Base-by-base conservation (phyloP, 2,888 invertebrate species). In the Formica aserva region DNA sequence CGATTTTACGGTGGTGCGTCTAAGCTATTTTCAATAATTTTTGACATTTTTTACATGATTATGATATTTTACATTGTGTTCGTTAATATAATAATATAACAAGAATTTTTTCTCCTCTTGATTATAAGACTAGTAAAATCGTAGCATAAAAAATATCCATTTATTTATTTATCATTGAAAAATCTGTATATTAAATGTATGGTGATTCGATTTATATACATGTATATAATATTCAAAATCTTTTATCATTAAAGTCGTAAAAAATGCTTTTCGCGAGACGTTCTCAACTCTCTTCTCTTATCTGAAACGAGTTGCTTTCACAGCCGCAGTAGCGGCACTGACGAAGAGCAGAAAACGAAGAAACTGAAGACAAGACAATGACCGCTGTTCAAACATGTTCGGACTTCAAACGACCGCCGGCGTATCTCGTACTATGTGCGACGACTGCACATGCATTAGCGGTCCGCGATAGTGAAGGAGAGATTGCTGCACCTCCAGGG, bases 211-310 rank as follows among this genome's bases (percentile, higher is more conserved):
- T 60, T 41, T n/a, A 15, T 32, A 52, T n/a, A n/a, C 8, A 52
- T 15, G 41, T n/a, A n/a, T 52, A 6, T 18, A 48, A 52, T 15
- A 32, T 45, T 45, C 18, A 18, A 63, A 48, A 26, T 2, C 67
- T 86, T 88, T 81, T 84, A 86, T 90, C 90, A 86, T 85, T 86
- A 86, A 86, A 66, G 88, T 91, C 91, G 89, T 93, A 92, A 93
- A 89, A 92, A 92, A 92, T 92, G 90, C 92, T 92, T 92, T 93
- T 92, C 91, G 91, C 92, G 90, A 88, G 84, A 85, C n/a, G n/a
- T 84, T 89, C 85, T 89, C 88, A 88, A 88, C 80, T 87, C 85
- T 87, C 52, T 85, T 76, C 87, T 90, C 88, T 90, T 90, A 90
- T 90, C 90, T 89, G 86, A 90, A 84, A 87, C 84, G 83, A 87